phyloP scores from a whole-genome alignment of 1,140 invertebrate species.

The Sarcophaga bullata region DNA sequence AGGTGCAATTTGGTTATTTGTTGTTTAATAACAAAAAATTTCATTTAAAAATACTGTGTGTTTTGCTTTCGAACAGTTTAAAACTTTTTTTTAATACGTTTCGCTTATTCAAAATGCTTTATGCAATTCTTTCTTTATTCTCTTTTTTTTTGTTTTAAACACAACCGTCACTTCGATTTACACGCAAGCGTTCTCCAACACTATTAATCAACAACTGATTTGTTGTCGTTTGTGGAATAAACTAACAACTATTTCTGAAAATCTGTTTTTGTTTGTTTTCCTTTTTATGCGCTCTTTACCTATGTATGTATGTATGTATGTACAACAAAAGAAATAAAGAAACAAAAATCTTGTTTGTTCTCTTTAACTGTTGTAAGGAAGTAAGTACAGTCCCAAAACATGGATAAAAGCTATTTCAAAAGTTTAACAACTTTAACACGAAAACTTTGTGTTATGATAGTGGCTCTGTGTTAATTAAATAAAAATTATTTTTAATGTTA shows the following conservation, averaged over 20 bases:
- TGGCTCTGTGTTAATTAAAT: no score
- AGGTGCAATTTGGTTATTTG: slow-evolving; percentile 39
- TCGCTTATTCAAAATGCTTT: background rate
- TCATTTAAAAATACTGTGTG: slow-evolving; percentile 7
- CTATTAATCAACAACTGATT: slow-evolving; percentile 23
- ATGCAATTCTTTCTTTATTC: no score
- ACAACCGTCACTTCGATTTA: background rate
- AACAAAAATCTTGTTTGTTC: background rate
- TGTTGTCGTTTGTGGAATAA: background rate
- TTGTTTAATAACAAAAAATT: slow-evolving; percentile 21
- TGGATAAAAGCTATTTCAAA: no score
- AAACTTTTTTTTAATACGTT: slow-evolving; percentile 6
- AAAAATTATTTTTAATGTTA: no score
- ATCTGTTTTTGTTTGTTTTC: no score
- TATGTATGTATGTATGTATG: no score
- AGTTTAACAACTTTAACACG: no score
- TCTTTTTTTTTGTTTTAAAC: background rate
- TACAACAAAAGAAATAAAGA: no score
- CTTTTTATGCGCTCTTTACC: no score
- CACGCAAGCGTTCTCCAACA: slow-evolving; percentile 23
- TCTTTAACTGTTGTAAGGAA: background rate
- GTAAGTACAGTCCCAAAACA: background rate
- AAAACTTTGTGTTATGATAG: no score
- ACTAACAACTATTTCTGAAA: background rate
- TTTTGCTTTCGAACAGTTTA: background rate